Percentiles rank a stretch among this genome's conserved stretches.
These are phyloP conservation scores for Tribolium freemani DNA, from an alignment of 2,888 invertebrate genomes.

Conservation along the genomic window DNA sequence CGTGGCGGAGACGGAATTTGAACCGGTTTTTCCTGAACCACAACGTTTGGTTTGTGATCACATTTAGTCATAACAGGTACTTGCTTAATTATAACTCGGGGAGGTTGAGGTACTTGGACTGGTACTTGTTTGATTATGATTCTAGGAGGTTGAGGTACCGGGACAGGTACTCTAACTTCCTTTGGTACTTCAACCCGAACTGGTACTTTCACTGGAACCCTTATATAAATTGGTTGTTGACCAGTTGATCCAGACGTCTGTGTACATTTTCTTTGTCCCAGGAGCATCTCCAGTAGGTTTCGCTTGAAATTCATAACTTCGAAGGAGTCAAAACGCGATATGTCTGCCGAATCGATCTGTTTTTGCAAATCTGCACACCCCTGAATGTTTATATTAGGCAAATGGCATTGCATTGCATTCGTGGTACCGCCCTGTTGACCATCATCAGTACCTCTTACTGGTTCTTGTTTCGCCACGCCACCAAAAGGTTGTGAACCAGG, in stretches of 20 bases:
- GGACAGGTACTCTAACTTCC: constrained; percentile 9
- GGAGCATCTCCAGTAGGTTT: neutral
- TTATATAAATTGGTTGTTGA: neutral
- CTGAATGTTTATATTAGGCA: neutral
- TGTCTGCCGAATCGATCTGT: neutral
- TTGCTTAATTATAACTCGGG: constrained; percentile 6
- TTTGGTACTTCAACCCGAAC: constrained; percentile 1
- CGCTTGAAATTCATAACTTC: neutral
- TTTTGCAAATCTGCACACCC: neutral
- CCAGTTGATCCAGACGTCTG: neutral
- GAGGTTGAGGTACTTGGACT: neutral
- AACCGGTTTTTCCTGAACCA: neutral
- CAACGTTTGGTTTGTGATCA: neutral
- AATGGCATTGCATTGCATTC: neutral
- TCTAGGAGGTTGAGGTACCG: constrained; percentile 20
- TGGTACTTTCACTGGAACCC: neutral
- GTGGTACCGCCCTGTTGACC: neutral
- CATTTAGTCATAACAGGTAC: neutral
- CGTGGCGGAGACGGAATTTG: neutral
- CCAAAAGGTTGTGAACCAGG: neutral
- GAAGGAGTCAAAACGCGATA: neutral
- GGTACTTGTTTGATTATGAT: constrained; percentile 38
- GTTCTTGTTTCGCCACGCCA: constrained; percentile 9
- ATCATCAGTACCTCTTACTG: constrained; percentile 1
- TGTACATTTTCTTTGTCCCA: neutral